Percentiles rank a stretch among this genome's conserved stretches.
These are phyloP conservation scores for Hyaena hyaena DNA, from an alignment of 2,113 vertebrate species.

Conservation along the genomic window DNA sequence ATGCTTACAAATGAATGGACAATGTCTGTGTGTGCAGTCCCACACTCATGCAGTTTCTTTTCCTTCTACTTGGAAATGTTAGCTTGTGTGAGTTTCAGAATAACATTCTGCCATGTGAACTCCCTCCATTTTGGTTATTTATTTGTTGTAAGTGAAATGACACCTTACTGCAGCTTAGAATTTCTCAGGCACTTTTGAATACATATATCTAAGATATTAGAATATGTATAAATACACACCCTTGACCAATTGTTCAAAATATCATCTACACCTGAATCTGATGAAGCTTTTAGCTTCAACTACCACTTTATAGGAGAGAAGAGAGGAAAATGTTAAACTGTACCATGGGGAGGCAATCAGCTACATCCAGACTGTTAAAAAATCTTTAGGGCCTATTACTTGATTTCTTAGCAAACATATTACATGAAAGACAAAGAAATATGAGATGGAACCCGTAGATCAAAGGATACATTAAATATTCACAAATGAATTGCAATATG, in stretches of 20 bases:
- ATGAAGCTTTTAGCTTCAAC: background rate
- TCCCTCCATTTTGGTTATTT: conserved; percentile 5
- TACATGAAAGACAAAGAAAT: background rate
- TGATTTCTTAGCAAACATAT: background rate
- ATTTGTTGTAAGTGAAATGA: conserved; percentile 67
- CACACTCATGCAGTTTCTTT: background rate
- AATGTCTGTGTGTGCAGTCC: background rate
- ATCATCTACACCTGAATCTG: background rate
- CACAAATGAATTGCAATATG: background rate
- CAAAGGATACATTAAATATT: conserved; percentile 6
- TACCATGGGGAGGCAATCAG: background rate
- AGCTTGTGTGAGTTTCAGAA: conserved; percentile 20
- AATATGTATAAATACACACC: conserved; percentile 52
- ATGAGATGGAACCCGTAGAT: background rate
- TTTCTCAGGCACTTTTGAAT: conserved; percentile 67
- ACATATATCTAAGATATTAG: conserved; percentile 61
- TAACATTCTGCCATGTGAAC: background rate
- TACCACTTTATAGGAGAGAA: background rate
- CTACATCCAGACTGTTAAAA: background rate
- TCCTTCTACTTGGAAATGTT: conserved; percentile 8
- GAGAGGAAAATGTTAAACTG: background rate
- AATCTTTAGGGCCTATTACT: background rate
- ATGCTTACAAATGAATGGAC: background rate
- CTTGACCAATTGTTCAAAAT: conserved; percentile 2
- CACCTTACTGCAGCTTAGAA: conserved; percentile 46